Percentiles rank a stretch among this genome's conserved stretches.
These are phyloP conservation scores for Entomobrya multifasciata DNA, from an alignment of 2,888 invertebrate genomes.

Conservation along the genomic window DNA sequence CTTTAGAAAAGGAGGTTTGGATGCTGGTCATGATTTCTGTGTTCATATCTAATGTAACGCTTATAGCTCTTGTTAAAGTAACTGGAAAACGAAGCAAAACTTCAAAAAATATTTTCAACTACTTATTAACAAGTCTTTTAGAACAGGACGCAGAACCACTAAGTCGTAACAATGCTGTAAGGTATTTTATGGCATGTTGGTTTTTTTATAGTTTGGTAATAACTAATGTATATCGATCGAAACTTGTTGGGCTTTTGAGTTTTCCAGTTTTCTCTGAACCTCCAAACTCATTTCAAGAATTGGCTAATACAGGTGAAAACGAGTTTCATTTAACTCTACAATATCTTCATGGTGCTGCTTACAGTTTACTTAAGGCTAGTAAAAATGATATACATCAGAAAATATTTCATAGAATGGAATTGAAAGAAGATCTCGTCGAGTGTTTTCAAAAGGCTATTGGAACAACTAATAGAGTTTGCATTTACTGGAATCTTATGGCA, in stretches of 20 bases:
- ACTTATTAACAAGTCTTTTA: background rate
- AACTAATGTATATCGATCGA: slow-evolving; percentile 69
- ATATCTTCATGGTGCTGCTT: slow-evolving; percentile 72
- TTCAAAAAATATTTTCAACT: background rate
- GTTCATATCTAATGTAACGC: background rate
- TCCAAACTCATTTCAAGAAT: slow-evolving; percentile 68
- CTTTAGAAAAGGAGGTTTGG: slow-evolving; percentile 11
- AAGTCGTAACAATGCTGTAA: no score
- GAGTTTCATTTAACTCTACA: slow-evolving; percentile 58
- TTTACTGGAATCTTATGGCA: slow-evolving; percentile 55
- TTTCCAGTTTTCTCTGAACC: slow-evolving; percentile 64
- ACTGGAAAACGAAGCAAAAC: background rate
- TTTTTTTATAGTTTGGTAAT: slow-evolving; percentile 54
- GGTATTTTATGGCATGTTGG: slow-evolving; percentile 56
- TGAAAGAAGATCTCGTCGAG: slow-evolving; percentile 59
- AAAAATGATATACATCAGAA: slow-evolving; percentile 56
- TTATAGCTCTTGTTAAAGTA: background rate
- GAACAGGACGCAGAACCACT: slow-evolving; percentile 9
- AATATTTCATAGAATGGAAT: slow-evolving; percentile 62
- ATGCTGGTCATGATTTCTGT: background rate
- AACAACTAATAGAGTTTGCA: slow-evolving; percentile 44
- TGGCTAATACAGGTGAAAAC: slow-evolving; percentile 57
- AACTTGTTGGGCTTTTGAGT: slow-evolving; percentile 66
- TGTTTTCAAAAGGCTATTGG: slow-evolving; percentile 55
- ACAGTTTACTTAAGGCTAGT: slow-evolving; percentile 54